phyloP scores from a whole-genome alignment of 2,888 invertebrate genomes.

The Papilio elwesi region DNA sequence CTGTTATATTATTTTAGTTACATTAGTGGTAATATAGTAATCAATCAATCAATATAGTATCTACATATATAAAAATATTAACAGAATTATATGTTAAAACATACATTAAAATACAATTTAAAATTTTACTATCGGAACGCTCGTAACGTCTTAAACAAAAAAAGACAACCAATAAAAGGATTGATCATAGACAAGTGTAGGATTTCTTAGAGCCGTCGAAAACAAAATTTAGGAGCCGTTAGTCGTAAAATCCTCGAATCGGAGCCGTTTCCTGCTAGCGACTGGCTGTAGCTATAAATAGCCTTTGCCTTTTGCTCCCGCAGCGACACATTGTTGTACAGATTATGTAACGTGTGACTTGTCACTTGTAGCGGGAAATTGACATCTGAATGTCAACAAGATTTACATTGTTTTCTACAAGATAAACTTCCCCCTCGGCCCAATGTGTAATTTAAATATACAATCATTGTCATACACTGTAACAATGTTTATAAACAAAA shows the following conservation, averaged over 20 bases:
- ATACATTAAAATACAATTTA: background rate
- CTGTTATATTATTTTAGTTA: no score
- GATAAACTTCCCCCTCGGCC: no score
- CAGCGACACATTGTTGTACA: slow-evolving; percentile 8
- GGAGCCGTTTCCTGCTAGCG: slow-evolving; percentile 8
- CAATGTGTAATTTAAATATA: background rate
- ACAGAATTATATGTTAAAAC: no score
- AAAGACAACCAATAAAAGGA: slow-evolving; percentile 7
- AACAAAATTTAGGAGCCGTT: slow-evolving; percentile 26
- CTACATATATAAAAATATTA: no score
- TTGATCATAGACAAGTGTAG: slow-evolving; percentile 12
- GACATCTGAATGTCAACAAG: background rate
- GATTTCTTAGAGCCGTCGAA: slow-evolving; percentile 18
- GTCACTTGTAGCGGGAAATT: slow-evolving; percentile 1
- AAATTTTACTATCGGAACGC: background rate
- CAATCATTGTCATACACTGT: background rate
- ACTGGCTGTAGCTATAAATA: slow-evolving; percentile 15
- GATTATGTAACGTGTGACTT: slow-evolving; percentile 4
- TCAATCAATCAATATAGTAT: no score
- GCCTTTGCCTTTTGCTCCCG: slow-evolving; percentile 1
- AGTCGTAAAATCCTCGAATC: slow-evolving; percentile 28
- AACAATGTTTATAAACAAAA: background rate
- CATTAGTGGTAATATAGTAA: no score
- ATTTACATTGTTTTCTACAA: no score
- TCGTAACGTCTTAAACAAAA: background rate